Evolutionary conservation across 2,113 vertebrate species (phyloP).

Genomic region (Microcebus lehilahytsara): DNA sequence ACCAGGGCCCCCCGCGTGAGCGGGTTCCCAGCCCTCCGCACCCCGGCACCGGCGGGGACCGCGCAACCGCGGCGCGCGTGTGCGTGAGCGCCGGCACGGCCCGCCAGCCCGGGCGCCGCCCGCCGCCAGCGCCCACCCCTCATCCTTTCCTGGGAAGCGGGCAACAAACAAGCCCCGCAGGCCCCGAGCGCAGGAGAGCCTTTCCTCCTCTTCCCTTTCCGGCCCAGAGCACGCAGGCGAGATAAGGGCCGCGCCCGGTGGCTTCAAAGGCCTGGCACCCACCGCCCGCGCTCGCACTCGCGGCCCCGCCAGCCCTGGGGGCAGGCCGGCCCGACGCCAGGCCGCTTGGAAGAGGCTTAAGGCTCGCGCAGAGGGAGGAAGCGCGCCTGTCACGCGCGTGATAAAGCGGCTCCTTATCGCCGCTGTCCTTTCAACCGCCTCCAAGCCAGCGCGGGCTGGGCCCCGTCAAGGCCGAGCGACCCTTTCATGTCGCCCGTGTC

Average conservation of each 20-base stretch:
- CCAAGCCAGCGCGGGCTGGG: constrained; percentile 47
- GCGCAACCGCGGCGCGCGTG: fast-evolving
- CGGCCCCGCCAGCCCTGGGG: not conserved
- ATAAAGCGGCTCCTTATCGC: constrained; percentile 24
- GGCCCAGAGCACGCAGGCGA: constrained; percentile 51
- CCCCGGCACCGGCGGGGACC: not conserved
- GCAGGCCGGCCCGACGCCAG: not conserved
- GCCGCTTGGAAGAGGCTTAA: constrained; percentile 28
- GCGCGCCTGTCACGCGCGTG: not conserved
- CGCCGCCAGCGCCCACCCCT: not conserved
- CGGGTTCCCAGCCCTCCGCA: not conserved
- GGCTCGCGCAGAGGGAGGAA: constrained; percentile 60
- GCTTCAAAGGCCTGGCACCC: constrained; percentile 57
- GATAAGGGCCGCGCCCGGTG: constrained; percentile 66
- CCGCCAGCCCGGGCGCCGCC: not conserved
- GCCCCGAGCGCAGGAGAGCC: constrained; percentile 71
- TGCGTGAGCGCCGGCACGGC: not conserved
- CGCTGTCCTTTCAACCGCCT: constrained; percentile 65
- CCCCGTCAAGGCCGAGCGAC: constrained; percentile 13
- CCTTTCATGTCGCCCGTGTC: constrained; percentile 52
- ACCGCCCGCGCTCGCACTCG: not conserved
- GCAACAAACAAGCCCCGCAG: constrained; percentile 59
- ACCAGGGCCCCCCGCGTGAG: constrained; percentile 39
- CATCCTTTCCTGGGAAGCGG: constrained; percentile 33
- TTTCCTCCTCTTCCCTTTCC: constrained; percentile 83